Percentiles rank a stretch among this genome's conserved stretches.
Evolutionary conservation across 1,140 invertebrate genomes (phyloP).

Genomic region (Papilio dardanus): DNA sequence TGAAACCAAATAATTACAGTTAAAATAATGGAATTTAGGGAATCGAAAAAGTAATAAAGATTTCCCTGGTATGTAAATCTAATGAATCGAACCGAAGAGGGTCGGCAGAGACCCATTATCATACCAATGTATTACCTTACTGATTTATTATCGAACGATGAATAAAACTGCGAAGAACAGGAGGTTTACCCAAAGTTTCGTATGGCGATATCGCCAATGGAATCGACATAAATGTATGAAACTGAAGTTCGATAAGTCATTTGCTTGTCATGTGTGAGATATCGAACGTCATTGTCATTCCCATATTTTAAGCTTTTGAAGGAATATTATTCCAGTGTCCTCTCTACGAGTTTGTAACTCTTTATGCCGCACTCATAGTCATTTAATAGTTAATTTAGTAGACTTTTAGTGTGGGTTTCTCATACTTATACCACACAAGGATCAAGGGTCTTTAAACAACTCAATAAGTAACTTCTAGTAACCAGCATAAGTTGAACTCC

Average conservation of each 20-base stretch:
- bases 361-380: too few relatives aligned
- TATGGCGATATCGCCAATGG: too few relatives aligned
- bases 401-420: too few relatives aligned
- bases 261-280: too few relatives aligned
- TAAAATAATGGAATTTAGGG: conserved; percentile 15
- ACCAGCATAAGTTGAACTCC: not conserved
- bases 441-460: not conserved
- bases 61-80: conserved; percentile 35
- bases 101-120: conserved; percentile 21
- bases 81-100: conserved; percentile 34
- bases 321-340: too few relatives aligned
- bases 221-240: too few relatives aligned
- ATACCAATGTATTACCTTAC: conserved; percentile 30
- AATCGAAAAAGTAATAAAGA: conserved; percentile 31
- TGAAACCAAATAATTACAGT: conserved; percentile 18
- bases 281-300: too few relatives aligned
- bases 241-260: too few relatives aligned
- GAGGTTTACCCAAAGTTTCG: too few relatives aligned
- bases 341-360: too few relatives aligned
- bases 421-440: not conserved
- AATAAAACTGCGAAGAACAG: not conserved
- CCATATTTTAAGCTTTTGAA: too few relatives aligned
- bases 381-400: too few relatives aligned
- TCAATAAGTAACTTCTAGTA: not conserved
- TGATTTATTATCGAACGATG: conserved; percentile 26